Percentiles rank a stretch among this genome's conserved stretches.
These are phyloP conservation scores for Perithous albicinctus DNA, from an alignment of 2,888 invertebrate species.

Conservation along the genomic window DNA sequence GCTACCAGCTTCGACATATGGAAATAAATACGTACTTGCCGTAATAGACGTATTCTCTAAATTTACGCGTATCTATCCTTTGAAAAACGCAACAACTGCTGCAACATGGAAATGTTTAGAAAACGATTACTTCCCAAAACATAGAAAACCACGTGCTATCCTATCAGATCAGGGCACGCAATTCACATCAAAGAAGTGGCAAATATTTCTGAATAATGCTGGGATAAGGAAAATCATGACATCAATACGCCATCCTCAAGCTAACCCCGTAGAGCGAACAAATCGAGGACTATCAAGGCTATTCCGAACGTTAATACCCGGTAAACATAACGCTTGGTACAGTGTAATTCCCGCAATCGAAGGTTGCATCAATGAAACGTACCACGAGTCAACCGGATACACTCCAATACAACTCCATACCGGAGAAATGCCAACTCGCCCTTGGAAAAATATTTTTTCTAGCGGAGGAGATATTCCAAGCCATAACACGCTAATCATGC, in stretches of 20 bases:
- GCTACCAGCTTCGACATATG: slow-evolving; percentile 23
- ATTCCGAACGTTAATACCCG: neutral
- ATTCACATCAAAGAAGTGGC: slow-evolving; percentile 27
- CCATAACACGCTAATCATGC: neutral
- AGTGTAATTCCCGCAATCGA: neutral
- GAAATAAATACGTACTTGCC: slow-evolving; percentile 16
- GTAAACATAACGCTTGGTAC: neutral
- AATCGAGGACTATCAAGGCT: slow-evolving; percentile 14
- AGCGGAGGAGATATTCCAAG: neutral
- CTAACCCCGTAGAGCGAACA: slow-evolving; percentile 20
- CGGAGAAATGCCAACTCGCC: neutral
- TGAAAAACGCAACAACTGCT: neutral
- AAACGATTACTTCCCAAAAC: neutral
- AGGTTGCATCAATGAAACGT: slow-evolving; percentile 10
- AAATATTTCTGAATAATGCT: neutral
- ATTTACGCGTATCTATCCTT: neutral
- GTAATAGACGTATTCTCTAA: slow-evolving; percentile 40
- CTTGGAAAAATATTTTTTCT: neutral
- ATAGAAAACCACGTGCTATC: neutral
- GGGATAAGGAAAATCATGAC: slow-evolving; percentile 8
- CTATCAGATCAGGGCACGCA: no score
- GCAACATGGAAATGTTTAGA: neutral
- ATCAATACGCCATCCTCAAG: no score
- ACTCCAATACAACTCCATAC: neutral
- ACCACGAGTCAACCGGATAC: slow-evolving; percentile 15